phyloP scores from a whole-genome alignment of 2,113 vertebrate species.

The Solea senegalensis region DNA sequence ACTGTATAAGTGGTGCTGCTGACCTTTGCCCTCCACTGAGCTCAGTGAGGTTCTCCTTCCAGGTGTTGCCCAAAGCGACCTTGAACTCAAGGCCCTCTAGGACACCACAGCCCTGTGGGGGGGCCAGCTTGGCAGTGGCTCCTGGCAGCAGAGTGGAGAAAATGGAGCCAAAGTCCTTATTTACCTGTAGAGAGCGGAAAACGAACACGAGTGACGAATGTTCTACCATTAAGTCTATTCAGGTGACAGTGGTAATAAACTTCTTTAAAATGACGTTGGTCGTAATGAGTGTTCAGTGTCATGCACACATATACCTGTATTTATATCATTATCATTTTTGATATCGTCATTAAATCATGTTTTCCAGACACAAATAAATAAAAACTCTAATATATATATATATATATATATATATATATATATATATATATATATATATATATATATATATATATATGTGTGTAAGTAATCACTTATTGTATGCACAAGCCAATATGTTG shows the following conservation, averaged over 20 bases:
- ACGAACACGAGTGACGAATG: not conserved
- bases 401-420: no score
- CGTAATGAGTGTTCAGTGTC: not conserved
- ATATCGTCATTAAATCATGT: no score
- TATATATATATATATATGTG: no score
- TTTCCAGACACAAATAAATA: no score
- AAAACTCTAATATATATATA: no score
- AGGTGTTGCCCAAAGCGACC: conserved; percentile 92
- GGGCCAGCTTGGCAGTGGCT: conserved; percentile 86
- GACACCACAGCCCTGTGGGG: conserved; percentile 78
- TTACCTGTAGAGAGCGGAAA: conserved; percentile 82
- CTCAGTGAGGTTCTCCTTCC: conserved; percentile 97
- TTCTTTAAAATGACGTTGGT: no score
- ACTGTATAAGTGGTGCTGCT: not conserved
- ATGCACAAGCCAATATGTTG: no score
- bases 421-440: no score
- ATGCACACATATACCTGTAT: not conserved
- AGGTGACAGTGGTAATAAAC: no score
- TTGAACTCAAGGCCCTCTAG: conserved; percentile 92
- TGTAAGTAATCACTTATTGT: no score
- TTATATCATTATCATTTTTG: no score
- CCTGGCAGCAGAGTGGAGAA: conserved; percentile 94
- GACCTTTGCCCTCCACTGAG: conserved; percentile 97
- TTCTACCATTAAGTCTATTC: no score
- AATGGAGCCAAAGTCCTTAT: conserved; percentile 94